These are phyloP conservation scores for Micropoecilia bifurca DNA, from an alignment of 2,797 vertebrate genomes.

Conservation along the genomic window DNA sequence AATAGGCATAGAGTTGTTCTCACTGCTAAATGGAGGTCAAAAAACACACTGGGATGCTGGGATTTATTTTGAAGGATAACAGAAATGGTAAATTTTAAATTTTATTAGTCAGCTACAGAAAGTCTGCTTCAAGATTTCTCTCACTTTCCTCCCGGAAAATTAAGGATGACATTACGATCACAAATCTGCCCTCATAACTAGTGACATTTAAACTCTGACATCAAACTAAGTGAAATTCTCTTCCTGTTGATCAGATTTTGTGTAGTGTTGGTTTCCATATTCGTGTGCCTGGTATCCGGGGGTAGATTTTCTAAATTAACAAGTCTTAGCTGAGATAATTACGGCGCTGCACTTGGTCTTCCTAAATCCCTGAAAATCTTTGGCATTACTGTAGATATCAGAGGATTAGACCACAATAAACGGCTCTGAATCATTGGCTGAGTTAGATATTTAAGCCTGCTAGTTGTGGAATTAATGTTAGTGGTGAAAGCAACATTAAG, in stretches of 20 bases:
- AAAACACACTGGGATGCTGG: not conserved
- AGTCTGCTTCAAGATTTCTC: not conserved
- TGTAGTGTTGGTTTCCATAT: not conserved
- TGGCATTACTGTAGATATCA: constrained; percentile 27
- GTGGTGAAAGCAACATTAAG: not conserved
- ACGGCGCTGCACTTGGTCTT: constrained; percentile 8
- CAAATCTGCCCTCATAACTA: not conserved
- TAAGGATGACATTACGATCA: not conserved
- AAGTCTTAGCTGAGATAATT: constrained; percentile 7
- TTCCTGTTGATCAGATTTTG: not conserved
- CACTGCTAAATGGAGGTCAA: not conserved
- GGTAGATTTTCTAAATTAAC: constrained; percentile 17
- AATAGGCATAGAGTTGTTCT: not conserved
- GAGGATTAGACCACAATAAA: constrained; percentile 25
- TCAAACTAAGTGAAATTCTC: not conserved
- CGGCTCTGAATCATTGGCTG: constrained; percentile 6
- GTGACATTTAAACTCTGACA: not conserved
- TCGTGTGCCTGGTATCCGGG: not conserved
- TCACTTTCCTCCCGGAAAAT: not conserved
- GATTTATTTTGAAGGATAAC: not conserved
- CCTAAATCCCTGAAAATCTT: constrained; percentile 26
- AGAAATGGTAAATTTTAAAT: not conserved
- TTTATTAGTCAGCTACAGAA: not conserved
- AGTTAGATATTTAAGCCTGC: constrained; percentile 2
- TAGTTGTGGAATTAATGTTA: not conserved